Conservation (phyloP, 2,888 invertebrate species). For the Heliconius ismenius region DNA sequence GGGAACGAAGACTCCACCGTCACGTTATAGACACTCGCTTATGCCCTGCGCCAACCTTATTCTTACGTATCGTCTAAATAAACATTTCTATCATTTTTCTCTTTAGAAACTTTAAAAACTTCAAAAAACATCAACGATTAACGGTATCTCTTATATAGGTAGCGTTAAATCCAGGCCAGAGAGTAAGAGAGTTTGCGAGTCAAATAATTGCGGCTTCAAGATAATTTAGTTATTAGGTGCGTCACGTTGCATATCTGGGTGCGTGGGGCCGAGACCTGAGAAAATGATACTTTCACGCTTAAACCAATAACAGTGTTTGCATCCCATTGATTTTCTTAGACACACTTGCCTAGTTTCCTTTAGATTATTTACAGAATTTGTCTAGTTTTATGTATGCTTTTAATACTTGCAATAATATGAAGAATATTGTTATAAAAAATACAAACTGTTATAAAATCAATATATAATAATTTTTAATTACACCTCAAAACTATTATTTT, state of each 20-base stretch:
- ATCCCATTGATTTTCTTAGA: conserved; percentile 84
- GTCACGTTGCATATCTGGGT: conserved; percentile 85
- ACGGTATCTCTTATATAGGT: not conserved
- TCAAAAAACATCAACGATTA: not conserved
- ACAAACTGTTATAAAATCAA: not conserved
- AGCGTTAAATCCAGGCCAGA: no score
- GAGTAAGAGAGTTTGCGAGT: conserved; percentile 69
- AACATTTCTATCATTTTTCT: not conserved
- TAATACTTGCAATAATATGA: not conserved
- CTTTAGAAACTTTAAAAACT: not conserved
- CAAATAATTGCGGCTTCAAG: conserved; percentile 86
- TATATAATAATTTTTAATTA: not conserved
- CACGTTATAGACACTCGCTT: no score
- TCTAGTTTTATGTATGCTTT: not conserved
- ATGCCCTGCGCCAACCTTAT: no score
- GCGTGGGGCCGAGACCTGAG: conserved; percentile 51
- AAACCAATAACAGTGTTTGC: conserved; percentile 87
- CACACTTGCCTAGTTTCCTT: conserved; percentile 89
- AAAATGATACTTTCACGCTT: conserved; percentile 93
- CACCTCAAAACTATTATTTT: not conserved
- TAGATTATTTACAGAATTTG: not conserved
- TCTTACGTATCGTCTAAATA: not conserved
- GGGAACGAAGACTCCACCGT: no score
- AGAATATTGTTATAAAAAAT: no score
- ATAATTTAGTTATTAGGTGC: conserved; percentile 80